Base-by-base conservation (phyloP, 2,888 invertebrate species). In the Ectemnius cavifrons region DNA sequence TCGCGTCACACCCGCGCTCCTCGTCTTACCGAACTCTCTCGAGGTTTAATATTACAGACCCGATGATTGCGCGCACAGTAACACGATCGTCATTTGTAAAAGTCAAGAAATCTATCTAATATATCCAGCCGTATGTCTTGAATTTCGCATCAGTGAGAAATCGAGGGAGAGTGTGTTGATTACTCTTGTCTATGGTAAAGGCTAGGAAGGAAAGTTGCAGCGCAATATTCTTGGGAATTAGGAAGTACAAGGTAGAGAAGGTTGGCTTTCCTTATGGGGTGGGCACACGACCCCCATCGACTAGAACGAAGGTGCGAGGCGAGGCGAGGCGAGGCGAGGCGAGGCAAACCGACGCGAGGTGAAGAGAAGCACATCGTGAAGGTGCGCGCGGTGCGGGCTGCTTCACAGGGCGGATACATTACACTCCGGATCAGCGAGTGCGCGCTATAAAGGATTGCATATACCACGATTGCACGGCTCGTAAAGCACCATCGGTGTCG, bases 1-100 rank as follows among this genome's bases (percentile, higher is more conserved):
- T 37, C 37, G 37, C 37, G 37, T 23, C 37, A 37, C 37, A 8
- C 37, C 37, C 8, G 6, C 37, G 37, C 37, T 37, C 37, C 37
- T 37, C 37, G 37, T 37, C 37, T 37, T 37, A 37, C 37, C 37
- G 3, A 37, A 37, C 37, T 37, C 37, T 37, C 37, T 6, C 37
- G 37, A 4, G 37, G 78, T 81, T 58, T 81, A 74, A 67, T 63
- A 61, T 82, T 80, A 82, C 82, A 78, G 3, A 23, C 80, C 81
- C 75, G 71, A 75, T 72, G 80, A 80, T 82, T 79, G 79, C 77
- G 67, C 73, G 63, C 37, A 60, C 56, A 66, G 80, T 73, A 78
- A 82, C 63, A 78, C 75, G 81, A 82, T 80, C 80, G 75, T 73
- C 62, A 37, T 37, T 37, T 67, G 71, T 74, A 75, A 81, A 75